Evolutionary conservation across 2,113 vertebrate species (phyloP).

Genomic region (Phyllostomus discolor): DNA sequence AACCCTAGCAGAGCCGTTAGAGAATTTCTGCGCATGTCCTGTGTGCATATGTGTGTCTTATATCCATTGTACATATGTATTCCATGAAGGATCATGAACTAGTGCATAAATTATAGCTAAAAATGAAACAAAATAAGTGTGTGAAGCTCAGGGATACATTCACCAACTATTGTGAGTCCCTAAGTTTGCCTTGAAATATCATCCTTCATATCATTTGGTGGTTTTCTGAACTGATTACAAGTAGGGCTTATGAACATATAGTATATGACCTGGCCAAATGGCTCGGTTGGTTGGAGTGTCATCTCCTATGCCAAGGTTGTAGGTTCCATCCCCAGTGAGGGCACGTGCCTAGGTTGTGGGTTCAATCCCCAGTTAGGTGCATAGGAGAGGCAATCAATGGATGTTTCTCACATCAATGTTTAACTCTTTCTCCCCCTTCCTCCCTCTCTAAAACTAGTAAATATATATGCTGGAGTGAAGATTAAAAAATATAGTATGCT

Average conservation of each 20-base stretch:
- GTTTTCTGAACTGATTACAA: background rate
- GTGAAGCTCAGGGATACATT: background rate
- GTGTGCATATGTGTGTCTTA: background rate
- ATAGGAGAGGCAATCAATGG: too few relatives aligned
- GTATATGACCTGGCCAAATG: background rate
- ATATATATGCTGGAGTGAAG: too few relatives aligned
- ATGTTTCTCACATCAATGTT: too few relatives aligned
- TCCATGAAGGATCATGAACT: background rate
- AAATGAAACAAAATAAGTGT: background rate
- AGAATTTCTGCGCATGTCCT: background rate
- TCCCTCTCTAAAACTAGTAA: too few relatives aligned
- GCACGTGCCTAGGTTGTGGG: too few relatives aligned
- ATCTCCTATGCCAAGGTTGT: too few relatives aligned
- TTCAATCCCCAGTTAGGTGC: too few relatives aligned
- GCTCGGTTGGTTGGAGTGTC: too few relatives aligned
- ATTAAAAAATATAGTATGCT: background rate
- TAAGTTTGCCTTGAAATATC: slow-evolving; percentile 3
- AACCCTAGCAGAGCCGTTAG: background rate
- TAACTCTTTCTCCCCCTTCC: too few relatives aligned
- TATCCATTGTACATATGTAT: background rate
- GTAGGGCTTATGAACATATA: background rate
- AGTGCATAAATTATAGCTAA: background rate
- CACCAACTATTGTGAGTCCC: background rate
- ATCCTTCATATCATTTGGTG: background rate
- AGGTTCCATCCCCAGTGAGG: too few relatives aligned